Evolutionary conservation across 2,113 vertebrate genomes (phyloP).

Genomic region (Sinocyclocheilus anophthalmus): DNA sequence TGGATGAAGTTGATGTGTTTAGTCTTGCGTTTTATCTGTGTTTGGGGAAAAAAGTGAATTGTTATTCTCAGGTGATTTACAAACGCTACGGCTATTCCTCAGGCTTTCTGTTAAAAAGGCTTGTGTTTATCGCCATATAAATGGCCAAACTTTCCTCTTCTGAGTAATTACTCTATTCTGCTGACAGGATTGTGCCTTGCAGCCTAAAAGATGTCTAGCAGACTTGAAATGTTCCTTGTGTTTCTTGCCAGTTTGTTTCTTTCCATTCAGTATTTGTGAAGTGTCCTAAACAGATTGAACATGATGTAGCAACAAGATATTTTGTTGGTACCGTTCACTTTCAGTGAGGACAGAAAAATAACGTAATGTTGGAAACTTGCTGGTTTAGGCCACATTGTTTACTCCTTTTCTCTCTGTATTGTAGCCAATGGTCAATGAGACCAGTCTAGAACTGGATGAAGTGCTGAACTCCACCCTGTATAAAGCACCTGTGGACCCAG

Average conservation of each 20-base stretch:
- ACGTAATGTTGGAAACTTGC: background rate
- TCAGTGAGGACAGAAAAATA: background rate
- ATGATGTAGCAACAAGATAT: background rate
- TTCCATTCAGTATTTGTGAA: background rate
- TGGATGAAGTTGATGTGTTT: constrained; percentile 32
- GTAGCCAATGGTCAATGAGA: constrained; percentile 82
- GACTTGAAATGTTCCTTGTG: background rate
- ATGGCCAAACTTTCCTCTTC: constrained; percentile 25
- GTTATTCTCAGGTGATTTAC: constrained; percentile 44
- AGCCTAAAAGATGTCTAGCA: background rate
- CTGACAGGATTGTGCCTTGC: background rate
- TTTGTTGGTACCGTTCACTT: background rate
- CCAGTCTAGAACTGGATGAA: constrained; percentile 81
- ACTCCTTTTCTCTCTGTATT: background rate
- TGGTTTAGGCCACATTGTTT: background rate
- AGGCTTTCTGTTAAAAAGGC: background rate
- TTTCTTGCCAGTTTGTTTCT: background rate
- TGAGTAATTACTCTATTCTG: background rate
- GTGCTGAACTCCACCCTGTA: constrained; percentile 83
- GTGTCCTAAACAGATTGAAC: background rate
- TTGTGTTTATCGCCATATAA: constrained; percentile 21
- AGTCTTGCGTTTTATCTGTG: constrained; percentile 9
- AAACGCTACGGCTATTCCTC: background rate
- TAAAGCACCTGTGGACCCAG: constrained; percentile 84
- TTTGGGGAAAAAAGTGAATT: constrained; percentile 27